Conservation (phyloP, 2,797 vertebrate genomes). For the Enteromius viviparus region DNA sequence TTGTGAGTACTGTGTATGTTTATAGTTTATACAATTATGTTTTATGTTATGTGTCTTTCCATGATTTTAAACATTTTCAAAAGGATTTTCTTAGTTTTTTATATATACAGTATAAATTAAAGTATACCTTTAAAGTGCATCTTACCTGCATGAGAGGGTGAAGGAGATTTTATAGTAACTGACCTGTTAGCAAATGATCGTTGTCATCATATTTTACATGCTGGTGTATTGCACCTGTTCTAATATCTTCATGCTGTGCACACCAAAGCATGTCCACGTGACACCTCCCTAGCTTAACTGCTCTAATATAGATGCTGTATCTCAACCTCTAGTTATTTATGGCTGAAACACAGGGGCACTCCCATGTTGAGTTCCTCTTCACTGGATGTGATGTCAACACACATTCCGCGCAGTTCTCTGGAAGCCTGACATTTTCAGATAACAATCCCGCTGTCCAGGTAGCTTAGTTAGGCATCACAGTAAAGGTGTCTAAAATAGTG, state of each 20-base stretch:
- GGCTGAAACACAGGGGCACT: slow-evolving; percentile 65
- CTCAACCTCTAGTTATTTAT: slow-evolving; percentile 63
- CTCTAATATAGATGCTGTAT: slow-evolving; percentile 45
- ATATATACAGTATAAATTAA: no score
- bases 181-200: slow-evolving; percentile 32
- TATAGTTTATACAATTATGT: no score
- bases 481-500: slow-evolving; percentile 47
- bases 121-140: not conserved
- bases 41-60: not conserved
- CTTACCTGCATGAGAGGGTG: slow-evolving; percentile 14
- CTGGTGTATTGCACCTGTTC: slow-evolving; percentile 35
- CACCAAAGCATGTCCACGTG: slow-evolving; percentile 31
- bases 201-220: slow-evolving; percentile 34
- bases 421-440: slow-evolving; percentile 64
- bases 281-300: slow-evolving; percentile 18
- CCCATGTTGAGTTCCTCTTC: slow-evolving; percentile 65
- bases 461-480: slow-evolving; percentile 21
- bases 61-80: not conserved
- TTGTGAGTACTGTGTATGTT: no score
- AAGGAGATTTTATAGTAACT: slow-evolving; percentile 16
- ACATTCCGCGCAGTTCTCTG: slow-evolving; percentile 58
- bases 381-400: slow-evolving; percentile 72
- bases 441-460: slow-evolving; percentile 28
- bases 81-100: no score
- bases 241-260: slow-evolving; percentile 40